A percentile compares a stretch with the other conserved stretches of the same genome.
Conservation (phyloP, 2,113 vertebrate species). For the Platichthys stellatus region DNA sequence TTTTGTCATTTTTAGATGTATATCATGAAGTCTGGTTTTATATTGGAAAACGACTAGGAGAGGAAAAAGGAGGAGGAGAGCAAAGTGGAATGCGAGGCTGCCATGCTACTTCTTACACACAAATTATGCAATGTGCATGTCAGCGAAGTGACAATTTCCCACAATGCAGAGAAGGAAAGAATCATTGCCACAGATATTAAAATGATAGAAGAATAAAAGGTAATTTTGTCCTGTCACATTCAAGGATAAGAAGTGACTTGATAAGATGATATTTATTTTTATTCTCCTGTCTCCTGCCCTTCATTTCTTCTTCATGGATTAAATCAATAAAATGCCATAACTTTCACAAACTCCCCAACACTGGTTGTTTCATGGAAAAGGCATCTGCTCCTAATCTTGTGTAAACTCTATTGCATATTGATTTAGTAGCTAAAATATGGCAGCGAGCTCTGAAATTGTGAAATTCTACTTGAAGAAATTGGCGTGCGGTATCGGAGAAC, state of each 20-base stretch:
- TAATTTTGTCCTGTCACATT: neutral
- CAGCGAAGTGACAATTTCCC: conserved; percentile 5
- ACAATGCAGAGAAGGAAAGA: neutral
- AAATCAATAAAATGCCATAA: conserved; percentile 40
- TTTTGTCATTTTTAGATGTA: conserved; percentile 30
- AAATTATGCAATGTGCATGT: conserved; percentile 30
- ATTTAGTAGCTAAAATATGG: conserved; percentile 35
- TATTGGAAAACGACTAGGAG: conserved; percentile 11
- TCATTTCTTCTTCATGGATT: conserved; percentile 10
- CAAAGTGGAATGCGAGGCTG: conserved; percentile 22
- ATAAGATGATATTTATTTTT: neutral
- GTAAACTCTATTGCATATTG: conserved; percentile 38
- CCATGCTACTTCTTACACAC: neutral
- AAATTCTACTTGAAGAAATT: conserved; percentile 34
- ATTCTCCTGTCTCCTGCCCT: neutral
- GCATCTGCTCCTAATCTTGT: conserved; percentile 19
- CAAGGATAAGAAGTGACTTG: conserved; percentile 1
- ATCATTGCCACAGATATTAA: conserved; percentile 15
- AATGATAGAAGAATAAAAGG: neutral
- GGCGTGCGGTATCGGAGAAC: conserved; percentile 10
- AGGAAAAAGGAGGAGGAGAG: neutral
- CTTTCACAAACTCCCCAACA: conserved; percentile 31
- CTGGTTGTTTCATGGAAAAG: conserved; percentile 8
- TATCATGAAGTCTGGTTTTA: conserved; percentile 8
- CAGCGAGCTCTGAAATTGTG: conserved; percentile 18